These are phyloP conservation scores for Conistra vaccinii DNA, from an alignment of 2,888 invertebrate species.

Conservation along the genomic window DNA sequence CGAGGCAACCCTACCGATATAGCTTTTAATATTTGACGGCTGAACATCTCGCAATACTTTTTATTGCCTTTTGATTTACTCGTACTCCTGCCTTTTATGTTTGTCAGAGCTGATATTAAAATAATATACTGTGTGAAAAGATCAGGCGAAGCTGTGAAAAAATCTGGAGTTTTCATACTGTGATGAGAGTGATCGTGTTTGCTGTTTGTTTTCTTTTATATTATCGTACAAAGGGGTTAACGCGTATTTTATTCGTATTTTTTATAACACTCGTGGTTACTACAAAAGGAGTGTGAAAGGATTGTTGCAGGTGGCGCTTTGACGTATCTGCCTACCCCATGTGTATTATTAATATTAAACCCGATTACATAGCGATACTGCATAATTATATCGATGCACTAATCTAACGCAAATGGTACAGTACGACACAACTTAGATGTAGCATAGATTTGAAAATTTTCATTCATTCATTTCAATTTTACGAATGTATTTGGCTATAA, in stretches of 20 bases:
- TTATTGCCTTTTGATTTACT: slow-evolving; percentile 54
- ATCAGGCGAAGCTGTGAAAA: background rate
- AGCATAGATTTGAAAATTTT: no score
- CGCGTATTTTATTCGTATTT: background rate
- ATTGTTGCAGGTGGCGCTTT: background rate
- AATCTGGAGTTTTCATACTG: background rate
- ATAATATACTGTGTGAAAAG: slow-evolving; percentile 1
- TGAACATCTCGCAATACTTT: slow-evolving; percentile 51
- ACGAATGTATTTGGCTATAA: no score
- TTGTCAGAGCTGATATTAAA: slow-evolving; percentile 13
- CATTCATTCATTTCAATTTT: no score
- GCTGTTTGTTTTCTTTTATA: background rate
- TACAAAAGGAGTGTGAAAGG: background rate
- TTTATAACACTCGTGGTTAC: background rate
- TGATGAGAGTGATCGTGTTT: slow-evolving; percentile 7
- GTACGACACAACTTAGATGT: no score
- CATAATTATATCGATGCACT: slow-evolving; percentile 1
- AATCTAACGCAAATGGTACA: background rate
- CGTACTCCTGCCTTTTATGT: slow-evolving; percentile 17
- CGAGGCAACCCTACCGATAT: slow-evolving; percentile 42
- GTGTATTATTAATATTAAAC: background rate
- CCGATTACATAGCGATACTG: background rate
- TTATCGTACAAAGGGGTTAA: background rate
- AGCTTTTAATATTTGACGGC: slow-evolving; percentile 62
- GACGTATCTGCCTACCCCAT: background rate